Evolutionary conservation across 1,140 invertebrate species (phyloP), one percentile per base, ranked within the genome.

Genomic region (Apis florea): DNA sequence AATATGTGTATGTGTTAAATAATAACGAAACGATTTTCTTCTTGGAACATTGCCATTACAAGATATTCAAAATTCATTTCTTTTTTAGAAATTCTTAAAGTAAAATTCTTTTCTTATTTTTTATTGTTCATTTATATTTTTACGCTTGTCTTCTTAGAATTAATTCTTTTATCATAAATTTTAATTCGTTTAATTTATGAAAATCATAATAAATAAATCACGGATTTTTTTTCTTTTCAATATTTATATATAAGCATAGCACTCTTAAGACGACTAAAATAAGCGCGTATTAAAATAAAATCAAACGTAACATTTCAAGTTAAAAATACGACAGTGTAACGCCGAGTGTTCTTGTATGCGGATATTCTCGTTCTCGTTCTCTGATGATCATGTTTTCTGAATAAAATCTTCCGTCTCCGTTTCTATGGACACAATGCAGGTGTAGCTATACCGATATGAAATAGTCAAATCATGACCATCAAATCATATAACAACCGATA

Each of bases 291-390:
- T 54, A 58, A 49, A 58, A 75, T 81, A 75, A 81, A 75, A 47
- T 67, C 47, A 26, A n/a, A n/a, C 72, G 79, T 75, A 47, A 59
- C 59, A 53, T 79, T 66, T 56, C 31, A 66, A 19, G 63, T 63
- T 75, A 81, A 81, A 81, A 81, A 75, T 81, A 81, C 53, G 54
- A 74, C 63, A 75, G 71, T 75, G 79, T 81, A 68, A 40, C 71
- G 54, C 79, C 53, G 47, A 75, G 79, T 64, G 79, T 67, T 75
- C 63, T 81, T 64, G 63, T 59, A 47, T 56, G 54, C 72, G 72
- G 72, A 68, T 75, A 81, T 68, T 75, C 75, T 78, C 58, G 67
- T 47, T 47, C 66, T n/a, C 58, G 24, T 21, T 82, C 13, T 53
- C 17, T 19, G 24, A 19, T 31, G 40, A 56, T 19, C 24, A 63